Percentiles rank a stretch among this genome's conserved stretches.
phyloP scores from a whole-genome alignment of 2,888 invertebrate species.

The Zelleria hepariella region DNA sequence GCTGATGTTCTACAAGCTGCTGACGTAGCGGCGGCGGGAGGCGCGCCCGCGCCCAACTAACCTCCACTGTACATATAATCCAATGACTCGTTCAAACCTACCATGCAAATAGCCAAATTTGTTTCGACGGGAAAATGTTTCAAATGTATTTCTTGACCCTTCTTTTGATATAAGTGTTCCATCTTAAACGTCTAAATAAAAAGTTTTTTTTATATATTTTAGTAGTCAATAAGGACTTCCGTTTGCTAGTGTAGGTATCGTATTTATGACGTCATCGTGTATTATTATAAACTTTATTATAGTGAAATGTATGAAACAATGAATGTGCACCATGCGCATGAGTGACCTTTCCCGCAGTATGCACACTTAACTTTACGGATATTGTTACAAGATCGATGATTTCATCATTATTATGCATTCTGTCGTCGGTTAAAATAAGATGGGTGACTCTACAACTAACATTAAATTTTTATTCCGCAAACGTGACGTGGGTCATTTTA shows the following conservation, averaged over 20 bases:
- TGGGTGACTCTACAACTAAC: background rate
- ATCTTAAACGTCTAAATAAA: slow-evolving; percentile 28
- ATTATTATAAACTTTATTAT: slow-evolving; percentile 16
- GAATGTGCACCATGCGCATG: background rate
- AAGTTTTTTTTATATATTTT: slow-evolving; percentile 29
- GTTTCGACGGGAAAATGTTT: slow-evolving; percentile 36
- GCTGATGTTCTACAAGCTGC: slow-evolving; percentile 95
- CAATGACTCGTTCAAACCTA: slow-evolving; percentile 15
- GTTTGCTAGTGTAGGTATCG: slow-evolving; percentile 61
- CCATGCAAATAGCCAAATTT: slow-evolving; percentile 39
- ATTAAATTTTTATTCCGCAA: background rate
- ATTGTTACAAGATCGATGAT: background rate
- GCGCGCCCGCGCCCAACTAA: slow-evolving; percentile 47
- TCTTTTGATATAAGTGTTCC: slow-evolving; percentile 37
- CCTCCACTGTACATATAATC: slow-evolving; percentile 40
- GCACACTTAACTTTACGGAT: background rate
- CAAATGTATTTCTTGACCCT: slow-evolving; percentile 29
- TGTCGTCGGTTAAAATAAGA: background rate
- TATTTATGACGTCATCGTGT: slow-evolving; percentile 43
- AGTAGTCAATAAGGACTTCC: slow-evolving; percentile 45
- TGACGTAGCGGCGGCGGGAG: slow-evolving; percentile 86
- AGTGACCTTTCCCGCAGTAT: background rate
- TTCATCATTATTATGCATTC: background rate
- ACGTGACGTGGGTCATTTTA: background rate
- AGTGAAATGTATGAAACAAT: slow-evolving; percentile 44